These are phyloP conservation scores for Meloidogyne chitwoodi DNA, from an alignment of 1,140 invertebrate genomes.

Conservation along the genomic window DNA sequence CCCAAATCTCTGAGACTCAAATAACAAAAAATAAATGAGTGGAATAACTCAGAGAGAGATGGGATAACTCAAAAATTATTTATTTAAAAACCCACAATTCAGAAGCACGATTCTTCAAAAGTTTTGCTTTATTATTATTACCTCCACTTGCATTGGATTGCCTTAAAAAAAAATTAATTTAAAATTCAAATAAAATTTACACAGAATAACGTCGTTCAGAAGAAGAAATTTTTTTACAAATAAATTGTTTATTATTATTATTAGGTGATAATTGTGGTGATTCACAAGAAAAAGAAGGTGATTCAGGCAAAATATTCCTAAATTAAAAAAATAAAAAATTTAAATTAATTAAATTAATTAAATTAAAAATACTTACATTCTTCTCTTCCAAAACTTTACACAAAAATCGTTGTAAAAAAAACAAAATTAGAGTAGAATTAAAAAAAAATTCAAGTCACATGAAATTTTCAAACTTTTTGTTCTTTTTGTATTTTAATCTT, in stretches of 20 bases:
- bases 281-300: not conserved
- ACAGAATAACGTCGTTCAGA: not conserved
- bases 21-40: too few species aligned
- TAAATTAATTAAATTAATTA: not conserved
- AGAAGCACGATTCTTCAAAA: slow-evolving; percentile 5
- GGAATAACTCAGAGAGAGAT: too few species aligned
- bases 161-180: not conserved
- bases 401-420: too few species aligned
- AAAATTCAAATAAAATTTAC: not conserved
- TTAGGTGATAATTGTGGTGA: not conserved
- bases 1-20: too few species aligned
- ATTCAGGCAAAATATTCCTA: not conserved
- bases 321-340: not conserved
- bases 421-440: too few species aligned
- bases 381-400: too few species aligned
- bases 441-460: too few species aligned
- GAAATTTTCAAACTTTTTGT: too few species aligned
- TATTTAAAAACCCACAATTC: slow-evolving; percentile 3
- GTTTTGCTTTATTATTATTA: slow-evolving; percentile 13
- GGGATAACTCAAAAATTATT: not conserved
- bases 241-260: too few species aligned
- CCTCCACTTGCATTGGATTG: not conserved
- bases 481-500: too few species aligned
- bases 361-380: too few species aligned
- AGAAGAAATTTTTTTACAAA: not conserved